These are phyloP conservation scores for Pseudoatta argentina DNA, from an alignment of 1,140 invertebrate species.

Conservation along the genomic window DNA sequence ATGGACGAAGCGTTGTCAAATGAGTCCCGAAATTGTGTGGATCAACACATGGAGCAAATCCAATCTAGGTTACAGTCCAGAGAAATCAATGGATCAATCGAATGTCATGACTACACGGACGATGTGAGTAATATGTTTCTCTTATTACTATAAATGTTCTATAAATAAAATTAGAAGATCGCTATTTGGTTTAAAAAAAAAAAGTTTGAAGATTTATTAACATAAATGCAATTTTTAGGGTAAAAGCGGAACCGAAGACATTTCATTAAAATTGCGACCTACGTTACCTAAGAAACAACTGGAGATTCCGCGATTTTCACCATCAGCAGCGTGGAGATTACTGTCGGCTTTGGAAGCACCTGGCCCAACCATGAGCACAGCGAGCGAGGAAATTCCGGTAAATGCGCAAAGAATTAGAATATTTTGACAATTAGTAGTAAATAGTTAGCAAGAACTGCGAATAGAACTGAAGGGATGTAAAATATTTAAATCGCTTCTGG, in stretches of 20 bases:
- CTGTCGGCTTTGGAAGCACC: conserved; percentile 86
- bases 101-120: conserved; percentile 69
- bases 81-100: conserved; percentile 55
- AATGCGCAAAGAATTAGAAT: conserved; percentile 66
- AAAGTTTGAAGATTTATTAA: background rate
- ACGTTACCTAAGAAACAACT: conserved; percentile 92
- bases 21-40: conserved; percentile 83
- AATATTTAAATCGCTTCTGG: background rate
- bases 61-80: conserved; percentile 63
- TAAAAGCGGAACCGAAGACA: conserved; percentile 85
- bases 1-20: conserved; percentile 88
- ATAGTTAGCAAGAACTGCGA: conserved; percentile 54
- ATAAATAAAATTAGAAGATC: conserved; percentile 17
- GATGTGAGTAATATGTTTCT: conserved; percentile 66
- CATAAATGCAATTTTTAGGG: conserved; percentile 59
- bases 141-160: background rate
- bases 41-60: conserved; percentile 77
- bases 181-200: conserved; percentile 3
- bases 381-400: conserved; percentile 82
- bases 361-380: conserved; percentile 80
- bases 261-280: conserved; percentile 91
- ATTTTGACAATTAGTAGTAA: background rate
- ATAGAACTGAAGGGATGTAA: background rate
- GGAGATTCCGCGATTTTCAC: conserved; percentile 92
- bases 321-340: conserved; percentile 93